phyloP scores from a whole-genome alignment of 2,888 invertebrate species.

The Keiferia lycopersicella region DNA sequence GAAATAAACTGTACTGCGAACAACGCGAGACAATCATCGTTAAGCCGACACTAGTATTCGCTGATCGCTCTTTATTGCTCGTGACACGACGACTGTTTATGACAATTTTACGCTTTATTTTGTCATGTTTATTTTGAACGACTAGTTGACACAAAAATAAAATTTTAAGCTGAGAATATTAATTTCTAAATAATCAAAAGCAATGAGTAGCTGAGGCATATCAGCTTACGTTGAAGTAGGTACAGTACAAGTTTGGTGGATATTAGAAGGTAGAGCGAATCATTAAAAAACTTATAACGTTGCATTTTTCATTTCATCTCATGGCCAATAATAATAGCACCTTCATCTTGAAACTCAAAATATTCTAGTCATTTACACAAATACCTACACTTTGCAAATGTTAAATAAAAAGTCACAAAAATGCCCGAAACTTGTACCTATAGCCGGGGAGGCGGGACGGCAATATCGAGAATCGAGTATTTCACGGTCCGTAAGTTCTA shows the following conservation, averaged over 20 bases:
- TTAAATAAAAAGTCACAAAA: constrained; percentile 34
- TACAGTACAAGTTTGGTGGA: no score
- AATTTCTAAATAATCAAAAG: no score
- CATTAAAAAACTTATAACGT: no score
- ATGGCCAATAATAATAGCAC: no score
- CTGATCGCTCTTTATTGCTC: constrained; percentile 38
- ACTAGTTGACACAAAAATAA: no score
- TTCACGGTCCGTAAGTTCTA: constrained; percentile 77
- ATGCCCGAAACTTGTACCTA: constrained; percentile 50
- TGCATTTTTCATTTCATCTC: no score
- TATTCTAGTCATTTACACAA: background rate
- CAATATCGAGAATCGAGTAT: constrained; percentile 70
- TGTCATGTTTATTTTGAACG: background rate
- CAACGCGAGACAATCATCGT: constrained; percentile 62
- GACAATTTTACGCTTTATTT: constrained; percentile 24
- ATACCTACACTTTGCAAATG: background rate
- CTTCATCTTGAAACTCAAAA: background rate
- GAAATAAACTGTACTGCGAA: constrained; percentile 56
- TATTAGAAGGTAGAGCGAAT: no score
- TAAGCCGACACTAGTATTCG: constrained; percentile 46
- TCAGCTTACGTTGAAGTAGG: no score
- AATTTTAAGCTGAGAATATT: no score
- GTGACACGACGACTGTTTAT: constrained; percentile 37
- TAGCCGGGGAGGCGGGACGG: constrained; percentile 57
- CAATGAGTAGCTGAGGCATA: no score